These are phyloP conservation scores for Dryas iulia DNA, from an alignment of 1,140 invertebrate species.

Conservation along the genomic window DNA sequence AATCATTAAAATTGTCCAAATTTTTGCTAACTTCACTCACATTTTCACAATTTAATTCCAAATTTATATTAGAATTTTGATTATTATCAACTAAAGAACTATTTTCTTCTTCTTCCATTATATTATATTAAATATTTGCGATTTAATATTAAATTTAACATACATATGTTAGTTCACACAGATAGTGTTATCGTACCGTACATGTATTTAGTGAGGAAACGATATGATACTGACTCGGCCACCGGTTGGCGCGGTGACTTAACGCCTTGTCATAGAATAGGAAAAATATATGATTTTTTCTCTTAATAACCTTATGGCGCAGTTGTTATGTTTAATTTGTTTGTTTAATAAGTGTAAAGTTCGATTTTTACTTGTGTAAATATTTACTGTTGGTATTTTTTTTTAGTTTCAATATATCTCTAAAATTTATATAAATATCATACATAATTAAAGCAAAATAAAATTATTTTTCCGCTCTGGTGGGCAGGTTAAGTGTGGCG, in stretches of 20 bases:
- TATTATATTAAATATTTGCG: neutral
- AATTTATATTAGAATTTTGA: neutral
- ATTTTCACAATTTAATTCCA: neutral
- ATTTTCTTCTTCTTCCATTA: constrained; percentile 25
- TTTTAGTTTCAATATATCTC: no score
- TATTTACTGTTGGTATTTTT: no score
- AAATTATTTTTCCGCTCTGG: no score
- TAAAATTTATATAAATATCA: no score
- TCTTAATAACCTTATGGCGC: neutral
- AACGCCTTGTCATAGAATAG: constrained; percentile 39
- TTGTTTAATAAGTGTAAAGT: no score
- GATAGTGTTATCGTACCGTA: constrained; percentile 33
- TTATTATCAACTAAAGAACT: neutral
- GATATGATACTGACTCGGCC: constrained; percentile 38
- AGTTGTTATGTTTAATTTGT: neutral
- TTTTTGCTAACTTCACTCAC: neutral
- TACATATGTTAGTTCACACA: constrained; percentile 5
- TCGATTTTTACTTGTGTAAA: no score
- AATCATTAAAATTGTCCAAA: neutral
- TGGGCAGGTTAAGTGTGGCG: no score
- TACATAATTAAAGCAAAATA: no score
- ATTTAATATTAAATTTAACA: neutral
- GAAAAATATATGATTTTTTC: constrained; percentile 14
- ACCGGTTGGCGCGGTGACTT: constrained; percentile 33
- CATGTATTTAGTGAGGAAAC: constrained; percentile 26